phyloP scores from a whole-genome alignment of 2,113 vertebrate species.

The Antechinus flavipes region DNA sequence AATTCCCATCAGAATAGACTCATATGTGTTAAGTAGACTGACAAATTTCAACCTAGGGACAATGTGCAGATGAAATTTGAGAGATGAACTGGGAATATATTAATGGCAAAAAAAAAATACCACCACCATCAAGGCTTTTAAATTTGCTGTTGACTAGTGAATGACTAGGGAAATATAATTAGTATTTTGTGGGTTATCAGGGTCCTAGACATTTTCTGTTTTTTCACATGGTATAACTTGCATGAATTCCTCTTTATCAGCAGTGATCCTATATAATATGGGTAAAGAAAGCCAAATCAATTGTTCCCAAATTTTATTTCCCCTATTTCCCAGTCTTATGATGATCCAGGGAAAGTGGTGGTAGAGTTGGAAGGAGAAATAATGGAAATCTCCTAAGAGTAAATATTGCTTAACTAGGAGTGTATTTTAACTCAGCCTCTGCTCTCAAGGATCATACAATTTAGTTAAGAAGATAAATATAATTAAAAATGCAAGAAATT shows the following conservation, averaged over 20 bases:
- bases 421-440: neutral
- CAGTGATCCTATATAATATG: neutral
- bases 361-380: neutral
- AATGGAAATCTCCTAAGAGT: neutral
- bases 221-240: neutral
- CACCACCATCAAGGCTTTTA: neutral
- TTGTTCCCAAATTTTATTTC: neutral
- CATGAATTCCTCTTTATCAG: neutral
- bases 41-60: neutral
- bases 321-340: neutral
- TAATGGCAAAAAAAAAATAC: neutral
- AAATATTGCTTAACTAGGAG: neutral
- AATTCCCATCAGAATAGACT: neutral
- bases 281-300: neutral
- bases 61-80: neutral
- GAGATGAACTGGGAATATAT: neutral
- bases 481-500: neutral
- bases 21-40: neutral
- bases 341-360: neutral
- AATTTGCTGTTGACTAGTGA: neutral
- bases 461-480: neutral
- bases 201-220: neutral
- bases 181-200: neutral
- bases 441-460: neutral
- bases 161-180: neutral